Base-by-base conservation (phyloP, 1,140 invertebrate genomes). In the Calephelis virginiensis region DNA sequence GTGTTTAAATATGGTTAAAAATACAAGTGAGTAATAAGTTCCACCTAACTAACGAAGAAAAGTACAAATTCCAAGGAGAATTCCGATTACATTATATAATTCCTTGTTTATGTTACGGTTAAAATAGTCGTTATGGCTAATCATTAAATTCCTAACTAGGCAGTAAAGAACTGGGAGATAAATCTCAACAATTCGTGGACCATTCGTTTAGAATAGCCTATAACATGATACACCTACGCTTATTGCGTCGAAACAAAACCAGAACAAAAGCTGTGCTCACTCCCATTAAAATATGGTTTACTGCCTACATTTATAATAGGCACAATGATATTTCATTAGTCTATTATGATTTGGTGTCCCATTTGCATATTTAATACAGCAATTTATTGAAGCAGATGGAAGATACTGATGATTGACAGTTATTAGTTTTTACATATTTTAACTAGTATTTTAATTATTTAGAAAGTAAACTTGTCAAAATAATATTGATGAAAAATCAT, bases 151-250 rank as follows among this genome's bases (percentile, higher is more conserved):
- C 68, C 61, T 77, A 74, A 72, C 67, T 68, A 75, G 71, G 62
- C 66, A 66, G 69, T 83, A 82, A 83, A 80, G 72, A 78, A 76
- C 72, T 63, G 59, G 68, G 61, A 82, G 78, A 81, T 81, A 82
- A 83, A 82, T 82, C 80, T 77, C 69, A 77, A 82, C 80, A 80
- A 81, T 87, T 79, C 72, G 71, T 75, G 70, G 73, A 63, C 72
- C 68, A 75, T 82, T 77, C 74, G 73, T 72, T 80, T 66, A 67
- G 65, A 76, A 79, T 72, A 74, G 72, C 69, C 74, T 81, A 83
- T 85, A 74, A 82, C 83, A 74, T 70, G 73, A 80, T 76, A 73
- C 78, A 70, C 81, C 78, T 72, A 83, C 79, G 69, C 78, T 28
- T 50, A 38, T 65, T 62, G 63, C 64, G 61, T 67, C 60, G 49